Evolutionary conservation across 35 echinoderm and acorn worm species (phyloP), one percentile per base, ranked within the genome.

Genomic region (Hemicentrotus pulcherrimus): DNA sequence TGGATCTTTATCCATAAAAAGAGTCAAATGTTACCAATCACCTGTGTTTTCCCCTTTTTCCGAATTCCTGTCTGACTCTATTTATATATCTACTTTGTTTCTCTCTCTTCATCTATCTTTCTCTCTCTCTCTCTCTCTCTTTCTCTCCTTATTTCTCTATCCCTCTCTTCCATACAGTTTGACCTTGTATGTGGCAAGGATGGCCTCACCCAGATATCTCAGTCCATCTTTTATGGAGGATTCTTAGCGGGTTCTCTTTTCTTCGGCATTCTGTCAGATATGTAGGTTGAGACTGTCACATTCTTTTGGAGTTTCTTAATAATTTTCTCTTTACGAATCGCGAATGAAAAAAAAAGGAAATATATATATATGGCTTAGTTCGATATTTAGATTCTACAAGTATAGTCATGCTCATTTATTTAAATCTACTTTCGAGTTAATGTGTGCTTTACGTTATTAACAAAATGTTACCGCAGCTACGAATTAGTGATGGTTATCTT

Each of bases 191-290:
- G 35, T 41, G 35, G 35, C 35, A 41, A 41, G 35, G 35, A 41
- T 41, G 88, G 33, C 18, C 89, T 55, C 2, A 41, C 96, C 1
- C 94, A 96, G 15, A 32, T 98, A 50, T 96, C 97, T 11, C 97
- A 98, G 91, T 97, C 97, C 1, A 71, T 98, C 59, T 98, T 95
- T 92, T 98, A 97, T 95, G 95, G 86, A 18, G 97, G 97, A 47
- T 91, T 94, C 9, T 32, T 98, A 28, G 95, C 88, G 47, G 97
- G 97, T 14, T 98, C 97, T 6, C 50, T 98, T 45, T 31, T 94
- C 31, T 96, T 95, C 24, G 97, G 97, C 4, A 71, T 93, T 30
- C 11, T 98, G 0, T 95, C 97, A n/a, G 97, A 98, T 94, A 96
- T 95, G 97, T 98, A 96, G 33, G 95, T 94, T 95, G 94, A 19